Evolutionary conservation across 2,888 invertebrate genomes (phyloP), one percentile per base, ranked within the genome.

Genomic region (Eucera pruinosa): DNA sequence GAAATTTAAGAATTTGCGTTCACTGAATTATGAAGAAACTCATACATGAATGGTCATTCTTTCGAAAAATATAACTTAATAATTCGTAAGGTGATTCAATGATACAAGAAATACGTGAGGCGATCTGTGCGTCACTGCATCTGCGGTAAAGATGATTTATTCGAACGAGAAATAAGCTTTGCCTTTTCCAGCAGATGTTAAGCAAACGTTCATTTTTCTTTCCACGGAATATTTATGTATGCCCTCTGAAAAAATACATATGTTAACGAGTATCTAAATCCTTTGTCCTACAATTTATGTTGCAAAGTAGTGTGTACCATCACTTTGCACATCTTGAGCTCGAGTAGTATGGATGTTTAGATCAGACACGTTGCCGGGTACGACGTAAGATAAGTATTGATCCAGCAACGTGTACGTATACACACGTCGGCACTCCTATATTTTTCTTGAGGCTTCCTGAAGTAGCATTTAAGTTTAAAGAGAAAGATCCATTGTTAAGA

Each of bases 311-410:
- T 23, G 13, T 23, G 52, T 73, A 47, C 52, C 50, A 41, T 73
- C 52, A 45, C 25, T 72, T 58, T 58, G 50, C 64, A 52, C 62
- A 41, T 71, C 62, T 72, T 57, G 18, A 45, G 64, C 45, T 33
- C 13, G 45, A 30, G n/a, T n/a, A 45, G 72, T 52, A 73, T 54
- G 74, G 58, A 72, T 58, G 73, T 72, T 58, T 58, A 45, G 70
- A 78, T 78, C 65, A 47, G 66, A 45, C 61, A 41, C 75, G 64
- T 41, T 62, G 55, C 50, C 65, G 70, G 23, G 60, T 64, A 62
- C 60, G 66, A 67, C 58, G 45, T 80, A 74, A 79, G 80, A 79
- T 70, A 60, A 58, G 79, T 80, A 80, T 80, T 80, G 80, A 80
- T 80, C 80, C 75, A 43, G 64, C 70, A 61, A 58, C 11, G 66